Base-by-base conservation (phyloP, 2,797 vertebrate genomes). In the Pseudomugil gertrudae region DNA sequence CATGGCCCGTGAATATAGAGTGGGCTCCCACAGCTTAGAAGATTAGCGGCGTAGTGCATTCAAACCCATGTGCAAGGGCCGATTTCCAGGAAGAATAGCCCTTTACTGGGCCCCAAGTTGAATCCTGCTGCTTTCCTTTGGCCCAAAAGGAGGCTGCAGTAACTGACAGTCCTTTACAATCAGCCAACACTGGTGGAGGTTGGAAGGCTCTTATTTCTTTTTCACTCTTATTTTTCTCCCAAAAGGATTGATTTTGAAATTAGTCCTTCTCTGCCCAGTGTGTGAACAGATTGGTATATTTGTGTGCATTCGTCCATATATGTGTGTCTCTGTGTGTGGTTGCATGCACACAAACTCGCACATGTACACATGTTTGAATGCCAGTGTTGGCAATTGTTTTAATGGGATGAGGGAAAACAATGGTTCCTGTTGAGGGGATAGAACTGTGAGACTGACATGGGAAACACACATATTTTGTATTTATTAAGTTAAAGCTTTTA, bases 21-120 rank as follows among this genome's bases (percentile, higher is more conserved):
- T 87, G 93, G 90, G 91, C 93, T 95, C 95, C 94, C 94, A 95
- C 94, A 92, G 92, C 91, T 93, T 85, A 69, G 81, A 70, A 93
- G 92, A 92, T 95, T 87, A 90, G 92, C 79, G 58, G 85, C 76
- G 72, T 68, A 91, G 92, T 92, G 93, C 94, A 95, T 96, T 95
- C 94, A 93, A 87, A 91, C 89, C 94, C 94, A 95, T 91, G 83
- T 93, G 86, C 90, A 43, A 89, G 87, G 92, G 82, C 91, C 81
- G 87, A 93, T 94, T 95, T 94, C 91, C 89, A 87, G 72, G 72
- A 95, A 96, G 94, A 96, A 96, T 93, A 91, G 92, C 75, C 86
- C 91, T 95, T 95, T 95, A 92, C 92, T 93, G 93, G 90, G 92
- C 91, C 89, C 91, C 89, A 78, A 86, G 91, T 94, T 95, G 94